Conservation (phyloP, 2,888 invertebrate genomes). For the Stictocephala bisonia region DNA sequence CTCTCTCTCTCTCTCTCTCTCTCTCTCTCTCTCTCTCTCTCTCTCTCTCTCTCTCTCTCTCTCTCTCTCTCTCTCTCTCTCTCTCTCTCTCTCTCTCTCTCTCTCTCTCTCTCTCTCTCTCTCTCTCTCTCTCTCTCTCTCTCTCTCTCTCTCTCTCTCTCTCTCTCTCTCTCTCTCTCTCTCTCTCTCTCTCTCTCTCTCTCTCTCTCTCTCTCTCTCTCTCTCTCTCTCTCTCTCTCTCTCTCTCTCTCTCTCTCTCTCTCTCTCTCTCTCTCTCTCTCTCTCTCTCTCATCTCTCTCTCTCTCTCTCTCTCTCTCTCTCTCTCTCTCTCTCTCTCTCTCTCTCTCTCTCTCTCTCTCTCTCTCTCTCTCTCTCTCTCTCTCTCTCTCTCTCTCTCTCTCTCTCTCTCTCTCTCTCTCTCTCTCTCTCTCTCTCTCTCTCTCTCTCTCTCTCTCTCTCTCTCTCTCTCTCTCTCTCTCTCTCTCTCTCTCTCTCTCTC, state of each 20-base stretch:
- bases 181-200: conserved; percentile 13
- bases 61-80: conserved; percentile 13
- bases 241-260: background rate
- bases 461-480: too few relatives aligned
- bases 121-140: conserved; percentile 13
- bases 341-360: too few relatives aligned
- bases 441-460: too few relatives aligned
- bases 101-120: conserved; percentile 13
- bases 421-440: too few relatives aligned
- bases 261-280: too few relatives aligned
- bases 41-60: conserved; percentile 13
- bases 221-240: conserved; percentile 13
- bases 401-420: too few relatives aligned
- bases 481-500: too few relatives aligned
- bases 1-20: conserved; percentile 7
- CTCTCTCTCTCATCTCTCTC: too few relatives aligned
- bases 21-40: conserved; percentile 9
- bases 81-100: conserved; percentile 13
- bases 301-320: too few relatives aligned
- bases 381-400: too few relatives aligned
- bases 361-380: too few relatives aligned
- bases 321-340: too few relatives aligned
- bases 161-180: conserved; percentile 13
- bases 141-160: conserved; percentile 13
- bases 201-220: conserved; percentile 13